Conservation (phyloP, 2,888 invertebrate genomes). For the Macropis europaea region DNA sequence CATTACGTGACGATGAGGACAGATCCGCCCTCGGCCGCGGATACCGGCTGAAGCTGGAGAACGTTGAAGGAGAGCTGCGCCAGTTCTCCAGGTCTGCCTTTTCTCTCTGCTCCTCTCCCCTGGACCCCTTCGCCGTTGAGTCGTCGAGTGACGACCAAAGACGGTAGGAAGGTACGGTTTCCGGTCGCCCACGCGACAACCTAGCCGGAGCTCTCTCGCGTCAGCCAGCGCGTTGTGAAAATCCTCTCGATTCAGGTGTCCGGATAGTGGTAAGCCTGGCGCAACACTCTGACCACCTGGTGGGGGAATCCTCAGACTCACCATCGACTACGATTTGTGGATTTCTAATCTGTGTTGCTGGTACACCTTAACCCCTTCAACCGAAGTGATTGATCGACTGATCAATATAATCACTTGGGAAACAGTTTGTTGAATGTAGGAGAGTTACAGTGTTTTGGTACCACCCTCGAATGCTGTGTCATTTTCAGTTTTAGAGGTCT, state of each 20-base stretch:
- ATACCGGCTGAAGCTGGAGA: slow-evolving; percentile 49
- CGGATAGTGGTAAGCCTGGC: slow-evolving; percentile 67
- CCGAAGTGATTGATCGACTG: no score
- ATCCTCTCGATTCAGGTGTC: slow-evolving; percentile 71
- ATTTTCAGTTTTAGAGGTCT: no score
- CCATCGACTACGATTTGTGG: slow-evolving; percentile 32
- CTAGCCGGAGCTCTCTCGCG: slow-evolving; percentile 68
- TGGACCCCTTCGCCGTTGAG: slow-evolving; percentile 35
- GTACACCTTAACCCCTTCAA: no score
- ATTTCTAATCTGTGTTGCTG: slow-evolving; percentile 15
- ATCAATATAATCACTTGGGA: no score
- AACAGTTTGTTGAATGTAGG: no score
- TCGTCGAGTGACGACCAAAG: slow-evolving; percentile 71
- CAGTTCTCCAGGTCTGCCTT: slow-evolving; percentile 62
- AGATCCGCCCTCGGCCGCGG: slow-evolving; percentile 51
- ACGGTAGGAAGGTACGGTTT: slow-evolving; percentile 83
- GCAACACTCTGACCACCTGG: slow-evolving; percentile 58
- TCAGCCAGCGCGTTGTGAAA: slow-evolving; percentile 70
- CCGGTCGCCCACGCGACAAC: slow-evolving; percentile 77
- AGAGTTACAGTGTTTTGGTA: no score
- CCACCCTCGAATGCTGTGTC: no score
- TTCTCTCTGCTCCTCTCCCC: slow-evolving; percentile 46
- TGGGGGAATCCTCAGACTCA: slow-evolving; percentile 16
- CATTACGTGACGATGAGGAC: slow-evolving; percentile 35
- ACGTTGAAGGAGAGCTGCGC: slow-evolving; percentile 64